Evolutionary conservation across 2,888 invertebrate genomes (phyloP), one percentile per base, ranked within the genome.

Genomic region (Malthinus seriepunctatus): DNA sequence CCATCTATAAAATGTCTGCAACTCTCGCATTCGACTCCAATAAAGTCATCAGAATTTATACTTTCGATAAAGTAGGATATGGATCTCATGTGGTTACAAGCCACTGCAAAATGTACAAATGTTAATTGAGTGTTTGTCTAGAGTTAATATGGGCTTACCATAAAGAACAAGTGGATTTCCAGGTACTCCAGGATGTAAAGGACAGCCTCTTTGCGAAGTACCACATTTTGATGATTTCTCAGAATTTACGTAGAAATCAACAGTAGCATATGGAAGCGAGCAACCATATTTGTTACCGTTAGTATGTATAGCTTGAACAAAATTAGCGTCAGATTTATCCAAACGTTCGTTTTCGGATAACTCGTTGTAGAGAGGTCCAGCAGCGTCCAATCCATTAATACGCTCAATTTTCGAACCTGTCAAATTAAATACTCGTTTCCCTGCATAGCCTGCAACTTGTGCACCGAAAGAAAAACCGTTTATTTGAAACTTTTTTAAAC

Each of bases 21-120:
- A 15, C 15, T 15, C 2, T 8, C 70, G 72, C 54, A 70, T 71
- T 45, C 48, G 73, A 8, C 15, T 14, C 39, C 39, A 39, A 39
- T 12, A 12, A 39, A 39, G 8, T 39, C 10, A 12, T 39, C 2
- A 7, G 39, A 39, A 39, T 39, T 39, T n/a, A 39, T 39, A 12
- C 39, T 39, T 39, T 39, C 39, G 7, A 39, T 39, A 6, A 9
- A 39, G 2, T 39, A 39, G 9, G 14, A n/a, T 12, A 39, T 15
- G 6, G 39, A 39, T 39, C 39, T 12, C 9, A 39, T 5, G 14
- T 39, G 12, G 14, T 39, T 23, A 23, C 23, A 23, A 23, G 5
- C 2, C 2, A 23, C 23, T 23, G 23, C 23, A 23, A 23, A 23
- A 23, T 23, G 23, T 23, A 23, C n/a, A n/a, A n/a, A n/a, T n/a